Conservation (phyloP, 1,140 invertebrate species). For the Drosophila sp. region DNA sequence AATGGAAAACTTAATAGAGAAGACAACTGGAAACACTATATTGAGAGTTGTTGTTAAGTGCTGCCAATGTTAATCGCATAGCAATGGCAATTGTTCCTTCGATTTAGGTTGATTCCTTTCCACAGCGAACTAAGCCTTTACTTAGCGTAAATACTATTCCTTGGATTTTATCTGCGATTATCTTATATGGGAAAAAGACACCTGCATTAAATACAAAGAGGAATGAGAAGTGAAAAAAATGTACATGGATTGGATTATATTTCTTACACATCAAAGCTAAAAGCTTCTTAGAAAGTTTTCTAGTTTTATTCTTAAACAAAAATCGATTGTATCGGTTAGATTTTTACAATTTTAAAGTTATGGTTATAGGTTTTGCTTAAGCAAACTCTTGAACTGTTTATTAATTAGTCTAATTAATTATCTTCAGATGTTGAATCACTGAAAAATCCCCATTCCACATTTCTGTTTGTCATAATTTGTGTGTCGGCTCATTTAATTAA, state of each 20-base stretch:
- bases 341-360: background rate
- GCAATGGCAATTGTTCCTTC: constrained; percentile 40
- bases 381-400: background rate
- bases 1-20: constrained; percentile 78
- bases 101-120: constrained; percentile 8
- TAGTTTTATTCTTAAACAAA: too few relatives aligned
- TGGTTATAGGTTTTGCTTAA: background rate
- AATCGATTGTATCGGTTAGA: too few relatives aligned
- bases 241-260: too few relatives aligned
- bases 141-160: constrained; percentile 26
- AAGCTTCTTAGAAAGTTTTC: background rate
- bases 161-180: background rate
- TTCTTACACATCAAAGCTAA: background rate
- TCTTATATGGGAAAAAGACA: background rate
- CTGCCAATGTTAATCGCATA: constrained; percentile 28
- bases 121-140: constrained; percentile 22
- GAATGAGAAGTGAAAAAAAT: background rate
- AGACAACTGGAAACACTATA: constrained; percentile 18
- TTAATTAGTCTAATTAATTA: constrained; percentile 2
- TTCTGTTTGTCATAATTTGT: constrained; percentile 42
- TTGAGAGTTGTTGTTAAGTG: background rate
- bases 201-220: background rate
- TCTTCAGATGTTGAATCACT: background rate
- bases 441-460: constrained; percentile 8
- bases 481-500: constrained; percentile 39